Conservation (phyloP, 2,888 invertebrate genomes). For the Acanthosoma haemorrhoidale region DNA sequence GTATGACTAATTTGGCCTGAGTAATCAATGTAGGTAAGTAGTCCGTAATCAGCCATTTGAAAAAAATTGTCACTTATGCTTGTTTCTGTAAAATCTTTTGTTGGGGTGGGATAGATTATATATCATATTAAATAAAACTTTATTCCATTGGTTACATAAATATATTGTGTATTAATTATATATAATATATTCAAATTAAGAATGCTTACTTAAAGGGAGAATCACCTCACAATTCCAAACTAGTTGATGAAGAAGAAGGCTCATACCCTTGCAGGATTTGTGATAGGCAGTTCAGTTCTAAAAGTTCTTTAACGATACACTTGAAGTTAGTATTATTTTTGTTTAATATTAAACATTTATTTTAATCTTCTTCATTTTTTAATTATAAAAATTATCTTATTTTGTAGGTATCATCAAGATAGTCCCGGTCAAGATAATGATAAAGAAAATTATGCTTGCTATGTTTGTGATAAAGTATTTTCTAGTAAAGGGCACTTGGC, state of each 20-base stretch:
- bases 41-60: too few relatives aligned
- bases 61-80: too few relatives aligned
- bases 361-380: neutral
- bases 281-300: constrained; percentile 36
- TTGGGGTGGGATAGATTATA: too few relatives aligned
- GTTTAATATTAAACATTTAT: neutral
- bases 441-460: constrained; percentile 38
- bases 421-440: constrained; percentile 17
- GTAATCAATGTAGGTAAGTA: too few relatives aligned
- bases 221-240: neutral
- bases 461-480: constrained; percentile 46
- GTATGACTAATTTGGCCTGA: too few relatives aligned
- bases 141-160: too few relatives aligned
- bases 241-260: constrained; percentile 34
- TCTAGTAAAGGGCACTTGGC: constrained; percentile 49
- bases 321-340: constrained; percentile 29
- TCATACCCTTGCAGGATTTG: constrained; percentile 35
- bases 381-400: neutral
- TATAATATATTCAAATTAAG: too few relatives aligned
- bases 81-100: too few relatives aligned
- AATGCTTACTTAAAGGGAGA: constrained; percentile 28
- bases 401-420: constrained; percentile 36
- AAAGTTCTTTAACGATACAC: constrained; percentile 36
- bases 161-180: too few relatives aligned
- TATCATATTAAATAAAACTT: too few relatives aligned